phyloP scores from a whole-genome alignment of 2,113 vertebrate species.

The Ondatra zibethicus region DNA sequence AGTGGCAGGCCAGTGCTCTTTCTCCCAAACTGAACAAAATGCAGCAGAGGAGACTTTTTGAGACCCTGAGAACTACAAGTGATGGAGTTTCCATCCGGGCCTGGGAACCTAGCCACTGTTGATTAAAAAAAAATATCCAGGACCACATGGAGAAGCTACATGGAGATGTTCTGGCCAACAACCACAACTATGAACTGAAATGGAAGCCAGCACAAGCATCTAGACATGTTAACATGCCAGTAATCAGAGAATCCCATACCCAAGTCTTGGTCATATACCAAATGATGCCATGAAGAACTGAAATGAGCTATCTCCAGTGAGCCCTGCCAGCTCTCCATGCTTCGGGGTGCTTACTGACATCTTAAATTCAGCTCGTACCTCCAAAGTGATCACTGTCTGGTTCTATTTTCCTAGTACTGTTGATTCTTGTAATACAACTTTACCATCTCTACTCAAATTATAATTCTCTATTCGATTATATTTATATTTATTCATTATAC shows the following conservation, averaged over 20 bases:
- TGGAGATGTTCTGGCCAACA: not conserved
- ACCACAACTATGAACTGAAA: not conserved
- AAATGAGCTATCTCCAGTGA: not conserved
- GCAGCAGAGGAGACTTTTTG: not conserved
- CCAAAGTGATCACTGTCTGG: not conserved
- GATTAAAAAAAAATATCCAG: not conserved
- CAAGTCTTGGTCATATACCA: not conserved
- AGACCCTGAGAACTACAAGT: not conserved
- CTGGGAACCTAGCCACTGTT: not conserved
- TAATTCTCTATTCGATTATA: not conserved
- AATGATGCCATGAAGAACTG: not conserved
- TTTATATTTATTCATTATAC: not conserved
- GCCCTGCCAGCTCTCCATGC: not conserved
- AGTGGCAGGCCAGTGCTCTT: not conserved
- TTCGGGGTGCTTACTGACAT: not conserved
- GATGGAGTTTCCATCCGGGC: not conserved
- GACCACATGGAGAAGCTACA: not conserved
- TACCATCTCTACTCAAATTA: not conserved
- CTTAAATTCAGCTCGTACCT: not conserved
- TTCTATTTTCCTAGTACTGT: not conserved
- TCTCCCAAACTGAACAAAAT: conserved; percentile 8
- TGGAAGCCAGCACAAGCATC: not conserved
- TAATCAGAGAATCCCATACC: not conserved
- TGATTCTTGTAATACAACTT: not conserved
- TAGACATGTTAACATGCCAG: not conserved